Percentiles rank a stretch among this genome's conserved stretches.
phyloP scores from a whole-genome alignment of 2,113 vertebrate species.

The Crotalus viridis region DNA sequence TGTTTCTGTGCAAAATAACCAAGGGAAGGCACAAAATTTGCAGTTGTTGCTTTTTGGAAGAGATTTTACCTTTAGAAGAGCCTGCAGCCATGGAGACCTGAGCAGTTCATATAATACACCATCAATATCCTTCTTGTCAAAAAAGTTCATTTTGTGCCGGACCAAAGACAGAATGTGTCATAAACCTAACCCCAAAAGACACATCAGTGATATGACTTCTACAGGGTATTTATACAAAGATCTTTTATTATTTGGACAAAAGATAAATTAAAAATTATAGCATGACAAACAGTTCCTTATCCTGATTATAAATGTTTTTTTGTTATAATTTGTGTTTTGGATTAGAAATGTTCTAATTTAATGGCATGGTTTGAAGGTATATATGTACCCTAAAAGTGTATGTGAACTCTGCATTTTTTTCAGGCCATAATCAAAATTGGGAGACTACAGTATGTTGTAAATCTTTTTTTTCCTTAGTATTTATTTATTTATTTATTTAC shows the following conservation, averaged over 20 bases:
- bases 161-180: conserved; percentile 82
- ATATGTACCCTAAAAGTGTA: too few relatives aligned
- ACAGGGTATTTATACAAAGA: neutral
- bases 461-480: neutral
- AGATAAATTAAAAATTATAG: neutral
- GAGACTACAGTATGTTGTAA: neutral
- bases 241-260: neutral
- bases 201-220: neutral
- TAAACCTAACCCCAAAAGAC: conserved; percentile 68
- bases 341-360: neutral
- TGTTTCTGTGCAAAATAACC: neutral
- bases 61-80: conserved; percentile 83
- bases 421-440: neutral
- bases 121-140: conserved; percentile 77
- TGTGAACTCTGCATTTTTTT: neutral
- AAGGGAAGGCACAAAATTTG: neutral
- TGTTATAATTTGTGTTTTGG: neutral
- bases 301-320: neutral
- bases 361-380: neutral
- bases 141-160: conserved; percentile 80
- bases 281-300: neutral
- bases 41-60: neutral
- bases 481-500: neutral
- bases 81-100: conserved; percentile 85
- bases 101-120: conserved; percentile 84